phyloP scores from a whole-genome alignment of 2,113 vertebrate genomes.

The Amia ocellicauda region DNA sequence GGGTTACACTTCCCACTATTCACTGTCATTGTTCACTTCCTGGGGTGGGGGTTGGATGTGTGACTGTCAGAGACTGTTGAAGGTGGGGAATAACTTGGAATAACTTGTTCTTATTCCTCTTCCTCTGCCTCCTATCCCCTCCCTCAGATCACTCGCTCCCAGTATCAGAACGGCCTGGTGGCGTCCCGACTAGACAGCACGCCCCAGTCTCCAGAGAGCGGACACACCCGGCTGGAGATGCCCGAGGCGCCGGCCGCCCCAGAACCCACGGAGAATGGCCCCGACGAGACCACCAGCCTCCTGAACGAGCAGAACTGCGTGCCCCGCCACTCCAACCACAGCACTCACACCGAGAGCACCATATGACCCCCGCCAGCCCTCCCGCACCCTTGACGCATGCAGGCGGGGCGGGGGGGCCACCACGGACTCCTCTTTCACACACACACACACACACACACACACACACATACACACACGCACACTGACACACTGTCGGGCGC shows the following conservation, averaged over 20 bases:
- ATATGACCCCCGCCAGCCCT: too few species aligned
- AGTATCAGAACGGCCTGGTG: conserved; percentile 88
- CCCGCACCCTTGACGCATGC: too few species aligned
- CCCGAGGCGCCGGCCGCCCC: conserved; percentile 41
- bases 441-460: not conserved
- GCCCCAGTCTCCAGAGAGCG: conserved; percentile 78
- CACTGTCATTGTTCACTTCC: too few species aligned
- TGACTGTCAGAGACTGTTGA: too few species aligned
- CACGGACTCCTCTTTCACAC: not conserved
- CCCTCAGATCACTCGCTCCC: conserved; percentile 79
- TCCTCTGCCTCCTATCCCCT: not conserved
- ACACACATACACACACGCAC: conserved; percentile 8
- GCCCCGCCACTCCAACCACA: conserved; percentile 61
- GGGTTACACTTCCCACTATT: too few species aligned
- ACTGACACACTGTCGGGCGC: conserved; percentile 14
- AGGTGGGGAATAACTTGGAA: too few species aligned
- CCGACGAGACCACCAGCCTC: conserved; percentile 77
- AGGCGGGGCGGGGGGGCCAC: too few species aligned
- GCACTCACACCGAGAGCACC: conserved; percentile 15
- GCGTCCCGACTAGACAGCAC: conserved; percentile 86
- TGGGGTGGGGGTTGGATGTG: too few species aligned
- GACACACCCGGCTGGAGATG: conserved; percentile 50
- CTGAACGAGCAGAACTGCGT: conserved; percentile 83
- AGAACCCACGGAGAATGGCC: conserved; percentile 40
- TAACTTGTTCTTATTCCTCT: too few species aligned